Evolutionary conservation across 2,113 vertebrate genomes (phyloP).

Genomic region (Megalops atlanticus): DNA sequence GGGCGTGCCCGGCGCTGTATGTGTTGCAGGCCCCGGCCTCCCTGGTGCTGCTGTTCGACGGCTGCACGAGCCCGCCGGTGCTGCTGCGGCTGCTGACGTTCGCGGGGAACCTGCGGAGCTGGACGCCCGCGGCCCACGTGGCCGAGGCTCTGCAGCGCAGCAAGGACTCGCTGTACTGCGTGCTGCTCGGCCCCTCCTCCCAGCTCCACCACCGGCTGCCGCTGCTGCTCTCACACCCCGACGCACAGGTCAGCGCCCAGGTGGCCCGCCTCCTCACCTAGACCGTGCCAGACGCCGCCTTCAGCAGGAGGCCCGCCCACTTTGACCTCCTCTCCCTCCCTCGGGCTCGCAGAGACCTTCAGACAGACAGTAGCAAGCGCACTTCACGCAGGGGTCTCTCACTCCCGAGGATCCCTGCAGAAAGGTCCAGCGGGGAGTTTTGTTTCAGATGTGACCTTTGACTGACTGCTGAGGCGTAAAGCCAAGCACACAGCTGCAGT

Average conservation of each 20-base stretch:
- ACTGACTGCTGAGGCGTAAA: not conserved
- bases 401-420: too few species aligned
- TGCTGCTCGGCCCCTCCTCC: slow-evolving; percentile 74
- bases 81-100: slow-evolving; percentile 81
- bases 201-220: slow-evolving; percentile 75
- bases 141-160: slow-evolving; percentile 64
- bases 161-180: slow-evolving; percentile 78
- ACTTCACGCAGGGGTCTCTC: not conserved
- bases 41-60: slow-evolving; percentile 79
- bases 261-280: slow-evolving; percentile 77
- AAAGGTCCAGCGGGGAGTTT: too few species aligned
- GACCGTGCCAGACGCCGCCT: slow-evolving; percentile 26
- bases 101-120: slow-evolving; percentile 78
- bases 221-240: slow-evolving; percentile 76
- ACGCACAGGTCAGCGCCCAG: slow-evolving; percentile 81
- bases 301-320: not conserved
- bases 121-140: slow-evolving; percentile 62
- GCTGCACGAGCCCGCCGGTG: slow-evolving; percentile 69
- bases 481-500: not conserved
- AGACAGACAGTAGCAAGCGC: not conserved
- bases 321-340: not conserved
- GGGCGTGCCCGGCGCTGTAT: too few species aligned
- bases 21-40: slow-evolving; percentile 76
- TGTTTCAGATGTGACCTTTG: not conserved
- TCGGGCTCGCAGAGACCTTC: not conserved